Evolutionary conservation across 2,113 vertebrate genomes (phyloP), one percentile per base, ranked within the genome.

Genomic region (Pterocles burchelli): DNA sequence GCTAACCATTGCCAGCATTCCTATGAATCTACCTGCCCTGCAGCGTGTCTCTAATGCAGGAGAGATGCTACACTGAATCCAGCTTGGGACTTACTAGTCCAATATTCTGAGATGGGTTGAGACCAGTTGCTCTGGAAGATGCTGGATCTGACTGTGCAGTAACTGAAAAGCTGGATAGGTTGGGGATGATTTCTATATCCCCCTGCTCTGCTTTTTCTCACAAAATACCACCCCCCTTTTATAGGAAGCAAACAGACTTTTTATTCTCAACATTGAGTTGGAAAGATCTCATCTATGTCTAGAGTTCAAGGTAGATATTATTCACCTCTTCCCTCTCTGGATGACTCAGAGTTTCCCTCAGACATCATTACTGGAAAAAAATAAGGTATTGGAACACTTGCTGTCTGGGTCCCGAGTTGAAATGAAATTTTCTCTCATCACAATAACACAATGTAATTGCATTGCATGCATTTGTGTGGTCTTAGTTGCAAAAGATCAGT

Each of bases 301-400:
- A 20, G 38, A 88, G 55, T 77, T 91, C 46, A 88, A 77, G 33
- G 54, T 78, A 45, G 59, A 48, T 85, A 75, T 82, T 96, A 74
- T 58, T 92, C 6, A 93, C 61, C 52, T 71, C 34, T 74, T 89
- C 66, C 49, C 38, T 74, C 46, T 63, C 43, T 48, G 48, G 14
- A 91, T 94, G 90, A 94, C 75, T 91, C 93, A 96, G 84, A 85
- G 9, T 66, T 93, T 96, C 81, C 43, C 20, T 90, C 79, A 90
- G 85, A 91, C 72, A 85, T 80, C 22, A 75, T 77, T 84, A 46
- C 76, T 58, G 25, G 52, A n/a, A 81, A 59, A 77, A 80, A 63
- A 70, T 16, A 49, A 77, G 28, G 25, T 41, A 82, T 71, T 83
- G 43, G 71, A 96, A 91, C 55, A 58, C 41, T 90, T 85, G 36